Conservation (phyloP, 2,113 vertebrate species). For the Carassius gibelio region DNA sequence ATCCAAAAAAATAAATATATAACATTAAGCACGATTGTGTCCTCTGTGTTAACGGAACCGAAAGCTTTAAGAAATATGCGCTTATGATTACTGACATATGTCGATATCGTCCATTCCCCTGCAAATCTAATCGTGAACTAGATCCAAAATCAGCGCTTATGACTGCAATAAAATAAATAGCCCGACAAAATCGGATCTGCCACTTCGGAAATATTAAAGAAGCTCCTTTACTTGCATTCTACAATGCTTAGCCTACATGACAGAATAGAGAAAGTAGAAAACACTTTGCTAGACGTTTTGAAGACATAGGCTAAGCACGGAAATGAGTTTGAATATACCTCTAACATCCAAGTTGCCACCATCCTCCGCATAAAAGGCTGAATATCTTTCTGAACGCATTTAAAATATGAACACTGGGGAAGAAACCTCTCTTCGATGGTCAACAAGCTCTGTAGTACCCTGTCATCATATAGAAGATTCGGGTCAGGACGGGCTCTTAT, state of each 20-base stretch:
- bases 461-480: conserved; percentile 86
- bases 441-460: conserved; percentile 90
- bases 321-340: conserved; percentile 79
- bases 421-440: conserved; percentile 91
- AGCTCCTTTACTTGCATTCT: neutral
- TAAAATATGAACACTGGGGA: conserved; percentile 90
- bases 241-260: neutral
- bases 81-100: conserved; percentile 22
- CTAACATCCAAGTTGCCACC: conserved; percentile 96
- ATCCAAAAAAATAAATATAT: conserved; percentile 69
- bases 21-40: conserved; percentile 57
- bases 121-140: conserved; percentile 35
- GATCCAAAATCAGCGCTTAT: conserved; percentile 45
- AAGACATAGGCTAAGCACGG: conserved; percentile 38
- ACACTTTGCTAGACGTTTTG: neutral
- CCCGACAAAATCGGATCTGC: conserved; percentile 32
- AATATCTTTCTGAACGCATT: conserved; percentile 64
- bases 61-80: neutral
- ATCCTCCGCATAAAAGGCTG: conserved; percentile 93
- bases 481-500: conserved; percentile 87
- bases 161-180: conserved; percentile 44
- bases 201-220: conserved; percentile 19
- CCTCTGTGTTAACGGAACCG: conserved; percentile 23
- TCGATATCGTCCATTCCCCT: conserved; percentile 31
- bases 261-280: neutral